Conservation (phyloP, 2,113 vertebrate species). For the Perca schrenkii region DNA sequence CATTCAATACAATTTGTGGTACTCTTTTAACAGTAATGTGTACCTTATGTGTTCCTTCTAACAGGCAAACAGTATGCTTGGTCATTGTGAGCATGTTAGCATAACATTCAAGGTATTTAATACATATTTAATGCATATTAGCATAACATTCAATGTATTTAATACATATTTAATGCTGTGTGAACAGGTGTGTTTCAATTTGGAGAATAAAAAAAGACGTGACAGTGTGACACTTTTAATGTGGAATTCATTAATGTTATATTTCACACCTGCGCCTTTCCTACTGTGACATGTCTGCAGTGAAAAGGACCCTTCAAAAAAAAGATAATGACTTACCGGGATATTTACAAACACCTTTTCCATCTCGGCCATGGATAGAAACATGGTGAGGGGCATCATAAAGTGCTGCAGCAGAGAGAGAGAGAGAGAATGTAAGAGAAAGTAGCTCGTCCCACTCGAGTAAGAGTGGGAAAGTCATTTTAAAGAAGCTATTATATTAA, state of each 20-base stretch:
- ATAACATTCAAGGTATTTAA: neutral
- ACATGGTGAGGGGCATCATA: slow-evolving; percentile 92
- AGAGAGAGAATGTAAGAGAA: slow-evolving; percentile 26
- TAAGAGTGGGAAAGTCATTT: slow-evolving; percentile 65
- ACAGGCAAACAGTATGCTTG: neutral
- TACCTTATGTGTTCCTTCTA: neutral
- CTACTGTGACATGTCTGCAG: neutral
- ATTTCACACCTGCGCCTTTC: neutral
- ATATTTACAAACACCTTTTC: slow-evolving; percentile 96
- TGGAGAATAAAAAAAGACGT: neutral
- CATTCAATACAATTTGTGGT: neutral
- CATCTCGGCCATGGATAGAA: slow-evolving; percentile 88
- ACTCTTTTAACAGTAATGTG: neutral
- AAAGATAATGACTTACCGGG: slow-evolving; percentile 86
- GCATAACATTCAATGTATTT: neutral
- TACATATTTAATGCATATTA: neutral
- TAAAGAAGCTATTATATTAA: slow-evolving; percentile 57
- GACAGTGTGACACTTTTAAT: neutral
- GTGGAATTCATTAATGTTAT: neutral
- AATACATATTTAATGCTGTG: neutral
- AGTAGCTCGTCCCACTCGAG: slow-evolving; percentile 44
- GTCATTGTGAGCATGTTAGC: neutral
- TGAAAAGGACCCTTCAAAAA: neutral
- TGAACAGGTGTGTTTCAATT: neutral
- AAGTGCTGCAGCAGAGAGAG: slow-evolving; percentile 89